Percentiles rank a stretch among this genome's conserved stretches.
phyloP scores from a whole-genome alignment of 2,888 invertebrate species.

The Poecilobothrus nobilitatus region DNA sequence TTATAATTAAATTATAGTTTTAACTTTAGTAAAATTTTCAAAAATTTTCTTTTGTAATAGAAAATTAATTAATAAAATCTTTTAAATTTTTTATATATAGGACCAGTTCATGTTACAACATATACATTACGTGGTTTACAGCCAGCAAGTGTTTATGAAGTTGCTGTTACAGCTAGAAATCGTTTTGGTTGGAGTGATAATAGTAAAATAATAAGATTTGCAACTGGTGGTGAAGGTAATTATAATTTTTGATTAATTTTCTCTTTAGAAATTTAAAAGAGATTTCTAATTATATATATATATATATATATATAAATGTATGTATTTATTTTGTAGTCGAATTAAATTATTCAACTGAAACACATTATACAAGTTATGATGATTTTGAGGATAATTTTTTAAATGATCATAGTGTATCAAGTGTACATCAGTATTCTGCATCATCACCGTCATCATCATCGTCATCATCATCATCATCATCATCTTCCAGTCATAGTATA shows the following conservation, averaged over 20 bases:
- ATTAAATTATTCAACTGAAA: conserved; percentile 41
- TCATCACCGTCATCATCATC: background rate
- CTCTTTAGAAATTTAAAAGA: background rate
- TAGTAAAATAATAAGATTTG: conserved; percentile 60
- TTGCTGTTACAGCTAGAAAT: conserved; percentile 68
- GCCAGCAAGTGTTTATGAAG: conserved; percentile 68
- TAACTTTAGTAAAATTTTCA: too few relatives aligned
- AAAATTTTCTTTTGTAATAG: too few relatives aligned
- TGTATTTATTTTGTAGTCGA: conserved; percentile 31
- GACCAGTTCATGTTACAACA: conserved; percentile 66
- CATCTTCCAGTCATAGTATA: too few relatives aligned
- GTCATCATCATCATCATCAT: background rate
- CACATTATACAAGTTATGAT: conserved; percentile 30
- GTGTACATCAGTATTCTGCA: conserved; percentile 25
- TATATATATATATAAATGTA: conserved; percentile 1
- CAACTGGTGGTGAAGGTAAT: conserved; percentile 65
- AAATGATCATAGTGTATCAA: conserved; percentile 32
- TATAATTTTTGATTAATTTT: background rate
- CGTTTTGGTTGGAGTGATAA: conserved; percentile 78
- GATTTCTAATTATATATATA: background rate
- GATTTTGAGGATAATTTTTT: conserved; percentile 29
- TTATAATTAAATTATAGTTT: too few relatives aligned
- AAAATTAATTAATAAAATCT: too few relatives aligned
- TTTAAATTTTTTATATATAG: conserved; percentile 35
- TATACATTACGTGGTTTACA: conserved; percentile 67